phyloP scores from a whole-genome alignment of 1,140 invertebrate genomes.

The Orius laevigatus region DNA sequence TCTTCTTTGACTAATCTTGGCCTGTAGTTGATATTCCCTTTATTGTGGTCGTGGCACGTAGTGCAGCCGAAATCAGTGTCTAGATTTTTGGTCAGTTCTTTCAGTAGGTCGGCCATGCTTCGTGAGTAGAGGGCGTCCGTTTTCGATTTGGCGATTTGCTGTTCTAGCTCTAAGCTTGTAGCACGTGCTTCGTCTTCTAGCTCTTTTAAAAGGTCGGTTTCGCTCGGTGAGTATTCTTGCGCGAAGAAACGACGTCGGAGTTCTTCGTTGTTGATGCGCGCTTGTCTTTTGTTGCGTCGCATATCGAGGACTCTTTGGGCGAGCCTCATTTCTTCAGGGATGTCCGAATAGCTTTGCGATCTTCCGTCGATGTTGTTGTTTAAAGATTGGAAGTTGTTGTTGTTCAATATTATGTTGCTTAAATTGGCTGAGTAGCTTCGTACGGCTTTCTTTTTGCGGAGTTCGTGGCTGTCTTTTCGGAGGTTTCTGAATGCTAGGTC shows the following conservation, averaged over 20 bases:
- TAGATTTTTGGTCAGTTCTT: conserved; percentile 18
- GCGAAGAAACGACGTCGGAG: conserved; percentile 8
- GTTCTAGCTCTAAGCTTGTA: conserved; percentile 18
- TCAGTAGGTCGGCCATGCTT: conserved; percentile 18
- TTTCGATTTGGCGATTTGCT: conserved; percentile 18
- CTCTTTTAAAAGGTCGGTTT: conserved; percentile 11
- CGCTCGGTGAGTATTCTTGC: conserved; percentile 3
- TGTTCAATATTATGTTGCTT: conserved; percentile 34
- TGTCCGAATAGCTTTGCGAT: conserved; percentile 25
- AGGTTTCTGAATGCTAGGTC: conserved; percentile 71
- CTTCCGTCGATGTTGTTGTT: conserved; percentile 24
- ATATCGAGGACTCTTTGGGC: conserved; percentile 18
- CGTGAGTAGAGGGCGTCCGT: neutral
- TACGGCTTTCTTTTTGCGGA: conserved; percentile 51
- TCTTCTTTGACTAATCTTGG: neutral
- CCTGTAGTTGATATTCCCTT: neutral
- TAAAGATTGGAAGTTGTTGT: conserved; percentile 13
- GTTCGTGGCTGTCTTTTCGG: conserved; percentile 48
- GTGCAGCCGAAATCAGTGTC: conserved; percentile 17
- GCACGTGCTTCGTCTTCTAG: conserved; percentile 14
- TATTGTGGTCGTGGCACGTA: conserved; percentile 1
- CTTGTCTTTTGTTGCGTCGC: conserved; percentile 6
- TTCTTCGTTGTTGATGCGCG: conserved; percentile 8
- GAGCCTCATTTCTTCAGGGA: conserved; percentile 20
- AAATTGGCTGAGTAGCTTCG: conserved; percentile 66